A percentile compares a stretch with the other conserved stretches of the same genome.
Evolutionary conservation across 64 coral and sea anemone species (phyloP).

Genomic region (Pocillopora damicornis): DNA sequence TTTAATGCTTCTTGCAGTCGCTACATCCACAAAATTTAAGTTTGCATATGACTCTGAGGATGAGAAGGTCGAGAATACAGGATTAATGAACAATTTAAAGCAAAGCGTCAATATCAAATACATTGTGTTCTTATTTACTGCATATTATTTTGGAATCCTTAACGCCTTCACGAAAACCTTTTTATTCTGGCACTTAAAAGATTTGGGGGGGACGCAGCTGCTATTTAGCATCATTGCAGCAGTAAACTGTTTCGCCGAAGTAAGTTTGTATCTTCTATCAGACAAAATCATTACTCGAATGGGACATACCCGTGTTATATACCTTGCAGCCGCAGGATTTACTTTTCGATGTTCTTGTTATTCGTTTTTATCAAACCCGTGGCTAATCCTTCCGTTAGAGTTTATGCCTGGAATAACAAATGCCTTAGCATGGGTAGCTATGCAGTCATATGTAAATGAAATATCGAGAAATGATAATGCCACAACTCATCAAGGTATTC

Average conservation of each 20-base stretch:
- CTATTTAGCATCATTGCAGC: constrained; percentile 44
- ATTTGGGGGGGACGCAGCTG: constrained; percentile 40
- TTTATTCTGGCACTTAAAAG: constrained; percentile 59
- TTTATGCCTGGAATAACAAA: constrained; percentile 53
- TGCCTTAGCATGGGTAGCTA: constrained; percentile 47
- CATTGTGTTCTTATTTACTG: constrained; percentile 35
- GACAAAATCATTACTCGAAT: constrained; percentile 7
- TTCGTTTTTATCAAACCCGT: constrained; percentile 16
- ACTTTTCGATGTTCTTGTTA: constrained; percentile 26
- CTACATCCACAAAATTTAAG: constrained; percentile 30
- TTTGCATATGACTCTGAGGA: background rate
- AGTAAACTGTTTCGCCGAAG: constrained; percentile 47
- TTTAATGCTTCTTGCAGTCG: constrained; percentile 38
- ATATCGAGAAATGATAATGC: background rate
- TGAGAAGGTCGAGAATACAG: background rate
- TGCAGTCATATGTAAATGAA: constrained; percentile 33
- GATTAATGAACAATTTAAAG: background rate
- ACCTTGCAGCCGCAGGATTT: constrained; percentile 32
- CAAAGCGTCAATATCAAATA: constrained; percentile 6
- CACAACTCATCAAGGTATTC: constrained; percentile 38
- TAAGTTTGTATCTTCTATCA: constrained; percentile 36
- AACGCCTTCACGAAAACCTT: constrained; percentile 50
- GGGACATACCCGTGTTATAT: constrained; percentile 22
- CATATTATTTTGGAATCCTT: constrained; percentile 38
- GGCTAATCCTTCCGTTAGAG: constrained; percentile 48